Conservation (phyloP, 2,113 vertebrate species). For the Ramphastos sulfuratus region DNA sequence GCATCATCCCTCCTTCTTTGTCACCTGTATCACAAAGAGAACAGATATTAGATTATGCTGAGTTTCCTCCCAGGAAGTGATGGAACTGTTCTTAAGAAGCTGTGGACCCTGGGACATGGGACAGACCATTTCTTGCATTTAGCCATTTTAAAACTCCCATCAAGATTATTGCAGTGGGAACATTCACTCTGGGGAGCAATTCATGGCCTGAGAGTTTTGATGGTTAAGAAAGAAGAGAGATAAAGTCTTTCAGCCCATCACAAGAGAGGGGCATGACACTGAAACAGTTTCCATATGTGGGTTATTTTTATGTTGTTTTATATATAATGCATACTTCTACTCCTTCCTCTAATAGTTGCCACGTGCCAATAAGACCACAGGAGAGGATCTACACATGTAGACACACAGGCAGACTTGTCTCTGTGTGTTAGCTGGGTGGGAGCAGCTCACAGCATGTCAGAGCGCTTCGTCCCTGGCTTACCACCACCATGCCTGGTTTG, state of each 20-base stretch:
- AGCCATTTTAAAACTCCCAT: not conserved
- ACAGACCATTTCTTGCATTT: not conserved
- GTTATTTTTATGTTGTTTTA: not conserved
- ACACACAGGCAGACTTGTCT: no score
- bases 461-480: not conserved
- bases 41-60: not conserved
- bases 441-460: not conserved
- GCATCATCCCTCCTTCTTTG: not conserved
- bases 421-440: fast-evolving
- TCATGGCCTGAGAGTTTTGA: not conserved
- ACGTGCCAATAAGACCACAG: fast-evolving
- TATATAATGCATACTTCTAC: not conserved
- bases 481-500: not conserved
- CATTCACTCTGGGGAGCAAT: not conserved
- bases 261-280: not conserved
- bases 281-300: not conserved
- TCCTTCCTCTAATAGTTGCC: not conserved
- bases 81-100: not conserved
- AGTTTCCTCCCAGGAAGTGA: not conserved
- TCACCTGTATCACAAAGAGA: not conserved
- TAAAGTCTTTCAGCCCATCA: not conserved
- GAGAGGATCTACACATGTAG: not conserved
- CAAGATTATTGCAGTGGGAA: not conserved
- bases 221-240: not conserved
- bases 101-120: not conserved